Evolutionary conservation across 92 coral and sea anemone species (phyloP).

Genomic region (Palythoa heliodiscus): DNA sequence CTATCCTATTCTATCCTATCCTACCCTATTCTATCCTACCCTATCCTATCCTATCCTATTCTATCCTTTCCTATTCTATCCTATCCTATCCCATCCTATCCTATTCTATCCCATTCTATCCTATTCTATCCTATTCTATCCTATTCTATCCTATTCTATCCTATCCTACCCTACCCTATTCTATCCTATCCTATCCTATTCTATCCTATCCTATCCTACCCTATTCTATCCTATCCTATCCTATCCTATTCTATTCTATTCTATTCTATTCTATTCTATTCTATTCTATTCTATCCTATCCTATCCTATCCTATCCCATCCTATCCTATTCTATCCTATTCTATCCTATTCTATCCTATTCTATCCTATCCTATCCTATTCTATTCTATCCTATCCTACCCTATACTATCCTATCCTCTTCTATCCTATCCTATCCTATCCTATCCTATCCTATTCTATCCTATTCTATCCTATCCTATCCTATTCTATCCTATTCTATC

Average conservation of each 20-base stretch:
- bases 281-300: background rate
- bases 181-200: background rate
- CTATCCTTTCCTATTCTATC: background rate
- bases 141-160: background rate
- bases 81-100: slow-evolving; percentile 14
- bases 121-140: background rate
- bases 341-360: no score
- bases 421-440: no score
- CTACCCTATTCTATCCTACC: slow-evolving; percentile 17
- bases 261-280: background rate
- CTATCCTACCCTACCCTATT: no score
- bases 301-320: background rate
- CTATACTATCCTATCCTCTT: no score
- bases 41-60: background rate
- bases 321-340: no score
- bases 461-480: no score
- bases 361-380: no score
- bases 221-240: background rate
- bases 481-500: no score
- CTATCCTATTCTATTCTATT: background rate
- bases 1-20: slow-evolving; percentile 21
- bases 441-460: no score
- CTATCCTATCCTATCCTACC: background rate
- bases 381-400: background rate
- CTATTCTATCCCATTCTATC: background rate